phyloP scores from a whole-genome alignment of 2,113 vertebrate species.

The Ranitomeya imitator region DNA sequence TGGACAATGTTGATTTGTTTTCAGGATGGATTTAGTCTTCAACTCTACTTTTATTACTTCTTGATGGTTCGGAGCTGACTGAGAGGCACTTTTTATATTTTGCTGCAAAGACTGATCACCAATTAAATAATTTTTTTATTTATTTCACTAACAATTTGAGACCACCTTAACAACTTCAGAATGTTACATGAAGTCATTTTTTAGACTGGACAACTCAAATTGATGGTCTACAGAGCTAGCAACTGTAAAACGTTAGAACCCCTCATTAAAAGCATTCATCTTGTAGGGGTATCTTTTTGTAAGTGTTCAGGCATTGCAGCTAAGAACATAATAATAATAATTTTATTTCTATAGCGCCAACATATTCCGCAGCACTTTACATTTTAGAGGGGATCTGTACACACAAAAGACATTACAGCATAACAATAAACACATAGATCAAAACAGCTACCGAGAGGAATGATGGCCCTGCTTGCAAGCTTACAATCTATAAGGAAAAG shows the following conservation, averaged over 20 bases:
- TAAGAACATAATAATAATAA: too few species aligned
- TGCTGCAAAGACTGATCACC: background rate
- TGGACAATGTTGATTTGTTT: background rate
- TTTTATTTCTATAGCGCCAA: background rate
- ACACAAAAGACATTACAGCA: too few species aligned
- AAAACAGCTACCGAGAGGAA: too few species aligned
- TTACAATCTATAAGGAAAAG: too few species aligned
- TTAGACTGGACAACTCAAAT: background rate
- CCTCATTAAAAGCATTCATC: background rate
- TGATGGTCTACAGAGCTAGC: background rate
- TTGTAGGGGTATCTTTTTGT: background rate
- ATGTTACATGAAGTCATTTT: background rate
- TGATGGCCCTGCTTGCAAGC: too few species aligned
- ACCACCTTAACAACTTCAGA: background rate
- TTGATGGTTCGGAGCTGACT: background rate
- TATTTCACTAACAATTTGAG: background rate
- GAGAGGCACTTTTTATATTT: background rate
- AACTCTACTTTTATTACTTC: background rate
- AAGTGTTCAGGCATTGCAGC: too few species aligned
- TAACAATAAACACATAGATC: too few species aligned
- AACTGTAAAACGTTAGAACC: background rate
- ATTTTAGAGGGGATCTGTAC: too few species aligned
- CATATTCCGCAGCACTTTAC: background rate
- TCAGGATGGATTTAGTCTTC: background rate
- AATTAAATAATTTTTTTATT: background rate